Percentiles rank a stretch among this genome's conserved stretches.
Evolutionary conservation across 1,140 invertebrate species (phyloP).

Genomic region (Heliconius hewitsoni): DNA sequence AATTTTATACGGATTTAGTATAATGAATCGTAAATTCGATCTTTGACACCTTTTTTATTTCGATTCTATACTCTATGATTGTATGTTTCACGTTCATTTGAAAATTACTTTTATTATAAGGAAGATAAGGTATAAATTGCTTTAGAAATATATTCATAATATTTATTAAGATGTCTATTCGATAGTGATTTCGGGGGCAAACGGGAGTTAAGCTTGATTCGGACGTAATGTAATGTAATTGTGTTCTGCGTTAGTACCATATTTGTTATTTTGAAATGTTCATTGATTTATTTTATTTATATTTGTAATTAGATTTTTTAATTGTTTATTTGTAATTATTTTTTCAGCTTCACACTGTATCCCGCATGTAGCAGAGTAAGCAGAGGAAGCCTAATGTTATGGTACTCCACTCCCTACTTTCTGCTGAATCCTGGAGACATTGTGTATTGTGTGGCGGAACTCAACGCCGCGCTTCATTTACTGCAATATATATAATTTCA

Average conservation of each 20-base stretch:
- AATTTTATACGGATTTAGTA: conserved; percentile 76
- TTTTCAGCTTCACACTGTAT: too few species aligned
- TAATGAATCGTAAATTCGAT: conserved; percentile 81
- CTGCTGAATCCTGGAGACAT: too few species aligned
- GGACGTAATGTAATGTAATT: conserved; percentile 62
- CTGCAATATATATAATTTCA: too few species aligned
- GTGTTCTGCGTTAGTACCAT: conserved; percentile 61
- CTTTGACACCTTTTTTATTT: conserved; percentile 81
- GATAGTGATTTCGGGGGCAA: conserved; percentile 59
- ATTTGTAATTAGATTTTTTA: neutral
- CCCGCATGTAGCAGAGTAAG: too few species aligned
- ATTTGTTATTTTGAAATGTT: conserved; percentile 45
- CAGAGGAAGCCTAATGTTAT: too few species aligned
- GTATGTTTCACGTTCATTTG: conserved; percentile 33
- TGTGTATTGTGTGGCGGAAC: too few species aligned
- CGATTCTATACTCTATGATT: conserved; percentile 69
- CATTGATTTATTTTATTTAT: conserved; percentile 7
- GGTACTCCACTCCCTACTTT: too few species aligned
- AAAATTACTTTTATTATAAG: conserved; percentile 26
- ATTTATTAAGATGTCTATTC: conserved; percentile 67
- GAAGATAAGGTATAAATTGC: conserved; percentile 37
- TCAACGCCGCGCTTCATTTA: too few species aligned
- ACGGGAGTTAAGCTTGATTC: conserved; percentile 52
- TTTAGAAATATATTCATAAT: conserved; percentile 29
- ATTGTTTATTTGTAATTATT: neutral